These are phyloP conservation scores for Drosophila borealis DNA, from an alignment of 2,888 invertebrate genomes.

Conservation along the genomic window DNA sequence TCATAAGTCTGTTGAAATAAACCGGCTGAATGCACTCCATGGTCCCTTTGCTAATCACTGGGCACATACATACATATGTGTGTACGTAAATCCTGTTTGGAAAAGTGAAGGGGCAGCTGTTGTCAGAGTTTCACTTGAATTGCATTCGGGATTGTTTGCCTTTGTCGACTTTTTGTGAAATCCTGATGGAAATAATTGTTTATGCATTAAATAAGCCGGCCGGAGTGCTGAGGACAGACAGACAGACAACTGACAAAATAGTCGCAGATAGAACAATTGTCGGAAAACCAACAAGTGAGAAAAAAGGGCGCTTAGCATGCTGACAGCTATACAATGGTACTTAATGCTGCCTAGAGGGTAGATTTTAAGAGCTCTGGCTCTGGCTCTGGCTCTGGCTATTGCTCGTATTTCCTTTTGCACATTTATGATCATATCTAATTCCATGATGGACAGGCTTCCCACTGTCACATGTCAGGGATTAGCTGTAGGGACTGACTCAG, in stretches of 20 bases:
- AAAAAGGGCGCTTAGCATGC: conserved; percentile 70
- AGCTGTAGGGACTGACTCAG: conserved; percentile 60
- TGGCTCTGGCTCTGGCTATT: conserved; percentile 9
- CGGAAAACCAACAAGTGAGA: conserved; percentile 69
- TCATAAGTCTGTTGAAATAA: conserved; percentile 30
- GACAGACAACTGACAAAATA: conserved; percentile 76
- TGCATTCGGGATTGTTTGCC: conserved; percentile 69
- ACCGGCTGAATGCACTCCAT: conserved; percentile 18
- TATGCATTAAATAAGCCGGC: conserved; percentile 82
- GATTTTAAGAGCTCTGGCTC: conserved; percentile 40
- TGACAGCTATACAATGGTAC: conserved; percentile 77
- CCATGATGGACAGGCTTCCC: conserved; percentile 78
- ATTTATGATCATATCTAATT: conserved; percentile 79
- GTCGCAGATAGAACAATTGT: conserved; percentile 56
- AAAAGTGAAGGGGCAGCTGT: conserved; percentile 58
- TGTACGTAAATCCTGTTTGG: conserved; percentile 65
- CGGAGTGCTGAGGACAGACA: conserved; percentile 55
- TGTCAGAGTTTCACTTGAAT: conserved; percentile 48
- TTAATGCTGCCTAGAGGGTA: conserved; percentile 60
- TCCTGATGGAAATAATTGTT: conserved; percentile 82
- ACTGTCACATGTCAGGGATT: conserved; percentile 72
- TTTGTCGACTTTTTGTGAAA: conserved; percentile 79
- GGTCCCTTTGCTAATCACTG: conserved; percentile 59
- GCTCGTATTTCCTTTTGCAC: conserved; percentile 59
- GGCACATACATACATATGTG: conserved; percentile 18